Evolutionary conservation across 2,797 vertebrate genomes (phyloP), one percentile per base, ranked within the genome.

Genomic region (Sebastes steindachneri): DNA sequence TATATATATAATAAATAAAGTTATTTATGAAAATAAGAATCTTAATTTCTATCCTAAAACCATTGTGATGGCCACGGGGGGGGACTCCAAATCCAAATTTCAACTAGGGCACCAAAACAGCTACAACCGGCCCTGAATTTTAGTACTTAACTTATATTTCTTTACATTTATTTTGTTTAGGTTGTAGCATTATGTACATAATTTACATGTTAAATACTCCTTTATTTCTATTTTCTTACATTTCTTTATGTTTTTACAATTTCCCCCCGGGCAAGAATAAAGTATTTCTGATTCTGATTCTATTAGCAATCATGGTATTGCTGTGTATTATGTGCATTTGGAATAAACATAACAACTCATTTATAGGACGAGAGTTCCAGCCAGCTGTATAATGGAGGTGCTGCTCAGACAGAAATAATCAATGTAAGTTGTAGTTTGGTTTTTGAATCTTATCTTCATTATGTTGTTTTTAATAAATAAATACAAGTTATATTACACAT

Each of bases 361-460:
- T 85, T 35, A 70, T 82, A 96, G 94, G 93, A 93, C 75, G 92
- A 93, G 35, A 90, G 29, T 62, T 81, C 88, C 65, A 91, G 84
- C 37, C 68, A 80, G 79, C 69, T 84, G 84, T 86, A 90, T 69
- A 62, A 89, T 60, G 90, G 75, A 65, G 87, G 33, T n/a, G 69
- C 73, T 76, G 68, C 41, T 45, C 85, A 86, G 75, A 86, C 21
- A 62, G 92, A 82, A 57, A 68, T 58, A 58, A 74, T 83, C 55
- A 10, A 55, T 76, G 94, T 95, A 91, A 89, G 91, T 68, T 77
- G 1, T 23, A 17, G 11, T 75, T 57, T 80, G n/a, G 25, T 53
- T 21, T 21, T 10, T 79, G 4, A 73, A 58, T 68, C 3, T 17
- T 26, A 15, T 75, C 4, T 58, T 70, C 7, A 60, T 59, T 23